These are phyloP conservation scores for Cylas formicarius DNA, from an alignment of 1,140 invertebrate species.

Conservation along the genomic window DNA sequence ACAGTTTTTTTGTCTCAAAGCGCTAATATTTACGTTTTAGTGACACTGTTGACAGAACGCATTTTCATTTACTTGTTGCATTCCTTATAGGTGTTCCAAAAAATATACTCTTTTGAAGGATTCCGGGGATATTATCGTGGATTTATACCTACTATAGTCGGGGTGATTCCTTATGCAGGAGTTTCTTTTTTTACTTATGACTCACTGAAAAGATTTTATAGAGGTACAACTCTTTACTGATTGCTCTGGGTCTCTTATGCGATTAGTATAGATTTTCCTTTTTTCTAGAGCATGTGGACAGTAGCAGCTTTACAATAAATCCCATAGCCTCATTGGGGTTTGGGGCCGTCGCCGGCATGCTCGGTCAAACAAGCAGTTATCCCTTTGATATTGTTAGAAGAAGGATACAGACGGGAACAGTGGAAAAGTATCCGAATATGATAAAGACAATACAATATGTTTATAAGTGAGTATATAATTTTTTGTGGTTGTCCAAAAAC, in stretches of 20 bases:
- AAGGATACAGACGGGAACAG: slow-evolving; percentile 71
- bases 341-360: slow-evolving; percentile 85
- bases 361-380: slow-evolving; percentile 94
- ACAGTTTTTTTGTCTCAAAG: not conserved
- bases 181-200: slow-evolving; percentile 97
- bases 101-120: slow-evolving; percentile 77
- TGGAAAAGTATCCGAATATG: slow-evolving; percentile 55
- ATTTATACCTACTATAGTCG: slow-evolving; percentile 83
- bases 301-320: slow-evolving; percentile 41
- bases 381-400: slow-evolving; percentile 88
- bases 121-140: slow-evolving; percentile 74
- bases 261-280: not conserved
- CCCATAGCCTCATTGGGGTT: slow-evolving; percentile 63
- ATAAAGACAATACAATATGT: slow-evolving; percentile 54
- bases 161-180: slow-evolving; percentile 95
- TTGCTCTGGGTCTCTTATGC: not conserved
- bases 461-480: slow-evolving; percentile 46
- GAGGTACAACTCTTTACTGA: slow-evolving; percentile 48
- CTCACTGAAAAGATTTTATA: slow-evolving; percentile 75
- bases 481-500: not conserved
- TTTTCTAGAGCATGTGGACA: slow-evolving; percentile 33
- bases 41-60: not conserved
- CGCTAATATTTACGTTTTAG: not conserved
- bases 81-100: slow-evolving; percentile 65
- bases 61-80: not conserved